Base-by-base conservation (phyloP, 2,888 invertebrate species). In the Cistogaster globosa region DNA sequence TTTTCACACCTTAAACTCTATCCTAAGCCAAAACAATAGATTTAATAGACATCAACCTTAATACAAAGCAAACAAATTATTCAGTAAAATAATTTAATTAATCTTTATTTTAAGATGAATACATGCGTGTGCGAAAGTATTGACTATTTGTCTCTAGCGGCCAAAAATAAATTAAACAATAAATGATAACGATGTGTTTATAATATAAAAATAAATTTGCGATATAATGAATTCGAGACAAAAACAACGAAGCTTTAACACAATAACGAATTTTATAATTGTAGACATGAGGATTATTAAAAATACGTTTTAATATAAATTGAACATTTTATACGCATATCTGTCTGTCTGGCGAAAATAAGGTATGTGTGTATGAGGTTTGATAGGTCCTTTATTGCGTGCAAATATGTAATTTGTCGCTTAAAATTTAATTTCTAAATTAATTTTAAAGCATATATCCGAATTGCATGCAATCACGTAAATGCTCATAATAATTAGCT, bases 261-360 rank as follows among this genome's bases (percentile, higher is more conserved):
- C 14, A 16, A 3, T 4, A 14, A n/a, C 14, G 14, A 7, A n/a
- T 48, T 48, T 48, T 48, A 16, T 48, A 16, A 48, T 48, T 16
- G n/a, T 16, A 48, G 45, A 48, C 45, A 48, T n/a, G 45, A n/a
- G 78, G 78, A 78, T 78, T 78, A 69, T 69, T 53, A 69, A 62
- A 63, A 62, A 63, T 62, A 63, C 32, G 42, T 51, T 45, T 55
- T 62, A 62, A 48, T 48, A 48, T 48, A 48, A 48, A 16, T 48
- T 48, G 6, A 48, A 48, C 16, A 48, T 48, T 48, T 48, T n/a
- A 14, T n/a, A 48, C 14, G n/a, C 14, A 14, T 45, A 12, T 38
- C 8, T 38, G 42, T 42, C 11, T 42, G 42, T 42, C 12, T 12
- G 42, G 1, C 12, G n/a, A 0, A 45, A 12, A 14, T n/a, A 48